Evolutionary conservation across 1,140 invertebrate species (phyloP).

Genomic region (Drosophila saltans): DNA sequence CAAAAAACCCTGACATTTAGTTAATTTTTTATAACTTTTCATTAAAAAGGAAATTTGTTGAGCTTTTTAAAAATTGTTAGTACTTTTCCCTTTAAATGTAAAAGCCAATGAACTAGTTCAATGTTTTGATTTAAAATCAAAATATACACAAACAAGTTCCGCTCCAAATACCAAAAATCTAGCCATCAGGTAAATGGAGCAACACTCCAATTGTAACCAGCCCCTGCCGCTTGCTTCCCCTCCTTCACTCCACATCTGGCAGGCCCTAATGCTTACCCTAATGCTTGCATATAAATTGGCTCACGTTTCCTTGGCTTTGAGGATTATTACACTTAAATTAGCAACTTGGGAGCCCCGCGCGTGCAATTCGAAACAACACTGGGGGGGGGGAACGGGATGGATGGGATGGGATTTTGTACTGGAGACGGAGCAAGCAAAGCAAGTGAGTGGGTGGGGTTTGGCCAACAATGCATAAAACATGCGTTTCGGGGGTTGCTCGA

Average conservation of each 20-base stretch:
- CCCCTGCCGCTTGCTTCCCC: background rate
- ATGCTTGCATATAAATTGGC: slow-evolving; percentile 81
- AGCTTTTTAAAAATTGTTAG: background rate
- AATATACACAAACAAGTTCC: slow-evolving; percentile 31
- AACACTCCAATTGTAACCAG: slow-evolving; percentile 37
- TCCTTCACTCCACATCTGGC: background rate
- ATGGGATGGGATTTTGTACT: no score
- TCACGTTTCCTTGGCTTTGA: slow-evolving; percentile 80
- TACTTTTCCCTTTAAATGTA: background rate
- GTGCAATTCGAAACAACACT: slow-evolving; percentile 51
- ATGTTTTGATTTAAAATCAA: background rate
- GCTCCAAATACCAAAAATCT: slow-evolving; percentile 48
- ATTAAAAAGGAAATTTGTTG: no score
- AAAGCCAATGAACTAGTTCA: background rate
- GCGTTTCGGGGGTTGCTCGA: slow-evolving; percentile 57
- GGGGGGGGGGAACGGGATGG: background rate
- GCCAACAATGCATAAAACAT: slow-evolving; percentile 66
- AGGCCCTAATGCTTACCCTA: slow-evolving; percentile 45
- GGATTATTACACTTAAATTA: slow-evolving; percentile 82
- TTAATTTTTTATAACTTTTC: no score
- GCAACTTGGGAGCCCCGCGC: slow-evolving; percentile 75
- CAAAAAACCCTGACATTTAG: no score
- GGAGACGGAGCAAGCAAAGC: background rate
- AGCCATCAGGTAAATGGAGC: slow-evolving; percentile 68
- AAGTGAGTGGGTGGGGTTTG: background rate